These are phyloP conservation scores for Laterallus jamaicensis DNA, from an alignment of 2,113 vertebrate genomes.

Conservation along the genomic window DNA sequence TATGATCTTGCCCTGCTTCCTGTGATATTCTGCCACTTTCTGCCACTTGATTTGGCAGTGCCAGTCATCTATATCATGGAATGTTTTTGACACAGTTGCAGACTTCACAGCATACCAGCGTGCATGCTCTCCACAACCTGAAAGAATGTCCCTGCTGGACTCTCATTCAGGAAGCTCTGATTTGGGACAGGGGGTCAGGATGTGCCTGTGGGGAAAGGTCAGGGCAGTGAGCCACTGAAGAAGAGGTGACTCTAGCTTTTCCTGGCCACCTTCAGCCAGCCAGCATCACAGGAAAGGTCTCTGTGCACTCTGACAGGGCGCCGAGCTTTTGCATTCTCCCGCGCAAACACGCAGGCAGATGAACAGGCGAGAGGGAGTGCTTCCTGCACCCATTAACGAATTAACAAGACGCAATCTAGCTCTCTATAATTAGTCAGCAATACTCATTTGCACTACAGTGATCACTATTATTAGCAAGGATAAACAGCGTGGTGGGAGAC, in stretches of 20 bases:
- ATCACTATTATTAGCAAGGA: neutral
- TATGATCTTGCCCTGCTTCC: neutral
- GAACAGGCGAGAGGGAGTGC: neutral
- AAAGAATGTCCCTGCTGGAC: neutral
- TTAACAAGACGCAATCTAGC: neutral
- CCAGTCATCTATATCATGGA: rapidly evolving
- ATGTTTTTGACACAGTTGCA: neutral
- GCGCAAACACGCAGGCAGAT: neutral
- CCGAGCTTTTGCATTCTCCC: neutral
- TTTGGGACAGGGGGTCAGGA: neutral
- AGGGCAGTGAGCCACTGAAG: neutral
- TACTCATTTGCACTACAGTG: neutral
- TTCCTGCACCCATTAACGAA: conserved; percentile 3
- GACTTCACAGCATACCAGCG: neutral
- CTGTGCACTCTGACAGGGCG: neutral
- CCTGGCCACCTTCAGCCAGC: neutral
- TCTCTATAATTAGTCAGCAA: conserved; percentile 6
- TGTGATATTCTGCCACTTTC: neutral
- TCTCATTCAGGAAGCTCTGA: neutral
- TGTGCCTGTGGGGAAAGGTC: neutral
- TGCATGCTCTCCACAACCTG: neutral
- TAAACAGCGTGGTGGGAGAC: neutral
- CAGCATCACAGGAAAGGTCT: neutral
- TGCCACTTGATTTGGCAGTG: neutral
- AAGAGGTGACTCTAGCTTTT: neutral